A percentile compares a stretch with the other conserved stretches of the same genome.
These are phyloP conservation scores for Malurus elegans DNA, from an alignment of 2,113 vertebrate genomes.

Conservation along the genomic window DNA sequence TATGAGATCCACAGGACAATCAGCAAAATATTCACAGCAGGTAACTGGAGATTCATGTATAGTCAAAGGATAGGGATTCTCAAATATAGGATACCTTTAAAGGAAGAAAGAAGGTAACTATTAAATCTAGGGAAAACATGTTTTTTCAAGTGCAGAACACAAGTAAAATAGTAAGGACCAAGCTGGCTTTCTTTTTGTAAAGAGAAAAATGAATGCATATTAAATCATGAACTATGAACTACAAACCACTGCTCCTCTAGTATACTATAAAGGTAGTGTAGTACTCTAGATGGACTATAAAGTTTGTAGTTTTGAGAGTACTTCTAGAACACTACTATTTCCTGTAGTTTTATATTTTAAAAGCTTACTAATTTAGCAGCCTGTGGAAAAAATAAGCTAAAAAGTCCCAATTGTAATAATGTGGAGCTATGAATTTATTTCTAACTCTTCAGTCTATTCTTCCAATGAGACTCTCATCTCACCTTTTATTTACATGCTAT, in stretches of 20 bases:
- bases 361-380: not conserved
- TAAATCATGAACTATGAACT: not conserved
- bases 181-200: accelerated
- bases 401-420: not conserved
- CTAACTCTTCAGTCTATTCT: not conserved
- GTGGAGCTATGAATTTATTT: not conserved
- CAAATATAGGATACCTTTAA: constrained; percentile 96
- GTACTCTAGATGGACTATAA: not conserved
- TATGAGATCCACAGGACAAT: constrained; percentile 96
- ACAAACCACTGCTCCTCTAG: not conserved
- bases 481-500: not conserved
- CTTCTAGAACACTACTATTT: not conserved
- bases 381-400: not conserved
- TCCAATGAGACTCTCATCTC: not conserved
- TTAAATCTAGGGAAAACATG: not conserved
- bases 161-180: not conserved
- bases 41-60: constrained; percentile 99
- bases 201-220: not conserved
- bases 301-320: not conserved
- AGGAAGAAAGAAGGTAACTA: not conserved
- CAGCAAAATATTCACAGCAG: constrained; percentile 98
- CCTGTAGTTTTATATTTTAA: not conserved
- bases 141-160: not conserved
- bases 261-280: not conserved
- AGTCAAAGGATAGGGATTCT: constrained; percentile 96